Conservation (phyloP, 2,797 vertebrate species). For the Antrozous pallidus region DNA sequence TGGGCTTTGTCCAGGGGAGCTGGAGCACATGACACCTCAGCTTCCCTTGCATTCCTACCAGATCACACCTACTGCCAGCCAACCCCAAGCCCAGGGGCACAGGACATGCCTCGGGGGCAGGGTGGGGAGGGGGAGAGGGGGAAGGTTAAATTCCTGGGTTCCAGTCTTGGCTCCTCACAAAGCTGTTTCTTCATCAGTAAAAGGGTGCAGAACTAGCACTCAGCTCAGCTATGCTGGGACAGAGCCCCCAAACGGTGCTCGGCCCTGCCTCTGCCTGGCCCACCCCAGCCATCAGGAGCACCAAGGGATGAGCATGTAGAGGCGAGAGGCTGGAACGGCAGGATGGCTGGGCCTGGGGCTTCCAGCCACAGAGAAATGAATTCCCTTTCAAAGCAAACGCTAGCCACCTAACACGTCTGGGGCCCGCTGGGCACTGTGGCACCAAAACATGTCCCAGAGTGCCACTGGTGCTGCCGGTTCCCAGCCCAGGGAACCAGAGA, state of each 20-base stretch:
- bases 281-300: not conserved
- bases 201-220: not conserved
- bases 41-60: not conserved
- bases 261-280: too few relatives aligned
- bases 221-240: not conserved
- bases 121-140: not conserved
- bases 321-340: not conserved
- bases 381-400: not conserved
- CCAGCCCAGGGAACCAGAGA: not conserved
- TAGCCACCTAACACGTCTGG: not conserved
- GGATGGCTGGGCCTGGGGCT: not conserved
- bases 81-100: not conserved
- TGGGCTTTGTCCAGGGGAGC: not conserved
- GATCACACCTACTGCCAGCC: not conserved
- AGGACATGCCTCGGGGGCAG: not conserved
- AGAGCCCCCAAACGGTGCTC: too few relatives aligned
- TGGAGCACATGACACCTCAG: not conserved
- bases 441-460: not conserved
- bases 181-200: not conserved
- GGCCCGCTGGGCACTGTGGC: not conserved
- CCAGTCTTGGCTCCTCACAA: not conserved
- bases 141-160: not conserved
- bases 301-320: fast-evolving
- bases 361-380: not conserved
- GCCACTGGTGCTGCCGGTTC: not conserved